Percentiles rank a stretch among this genome's conserved stretches.
Conservation (phyloP, 1,140 invertebrate genomes). For the Chlorops oryzae region DNA sequence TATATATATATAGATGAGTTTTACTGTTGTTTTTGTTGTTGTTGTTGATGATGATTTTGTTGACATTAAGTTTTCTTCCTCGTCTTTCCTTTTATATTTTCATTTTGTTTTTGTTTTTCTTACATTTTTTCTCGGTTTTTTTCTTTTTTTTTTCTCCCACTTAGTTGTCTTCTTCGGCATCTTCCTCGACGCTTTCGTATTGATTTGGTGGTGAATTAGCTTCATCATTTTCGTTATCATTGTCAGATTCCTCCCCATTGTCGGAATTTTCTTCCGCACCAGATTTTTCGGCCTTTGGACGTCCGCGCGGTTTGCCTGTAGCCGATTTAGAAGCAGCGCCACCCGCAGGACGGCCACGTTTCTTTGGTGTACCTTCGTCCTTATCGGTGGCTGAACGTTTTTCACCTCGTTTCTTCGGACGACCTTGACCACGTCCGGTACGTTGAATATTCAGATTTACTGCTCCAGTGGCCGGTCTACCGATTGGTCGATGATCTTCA, state of each 20-base stretch:
- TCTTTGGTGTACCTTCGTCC: conserved; percentile 18
- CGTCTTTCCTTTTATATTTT: too few species aligned
- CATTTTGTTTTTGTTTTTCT: conserved; percentile 1
- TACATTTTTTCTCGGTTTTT: neutral
- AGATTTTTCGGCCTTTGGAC: conserved; percentile 16
- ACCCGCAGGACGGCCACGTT: conserved; percentile 28
- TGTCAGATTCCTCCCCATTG: neutral
- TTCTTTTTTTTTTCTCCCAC: conserved; percentile 5
- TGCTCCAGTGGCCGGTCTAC: conserved; percentile 29
- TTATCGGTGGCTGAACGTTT: conserved; percentile 12
- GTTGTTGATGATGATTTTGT: too few species aligned
- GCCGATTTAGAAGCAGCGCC: conserved; percentile 11
- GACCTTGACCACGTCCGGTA: conserved; percentile 32
- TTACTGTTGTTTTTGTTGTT: too few species aligned
- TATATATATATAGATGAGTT: too few species aligned
- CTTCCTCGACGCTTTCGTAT: conserved; percentile 1
- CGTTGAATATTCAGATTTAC: conserved; percentile 33
- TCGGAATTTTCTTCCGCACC: neutral
- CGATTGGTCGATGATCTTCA: conserved; percentile 20
- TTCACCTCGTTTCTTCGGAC: conserved; percentile 27
- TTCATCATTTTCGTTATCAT: neutral
- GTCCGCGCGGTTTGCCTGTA: conserved; percentile 28
- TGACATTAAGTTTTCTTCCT: too few species aligned
- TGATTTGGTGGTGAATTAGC: neutral
- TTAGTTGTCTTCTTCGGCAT: neutral